These are phyloP conservation scores for Sialia sialis DNA, from an alignment of 2,113 vertebrate genomes.

Conservation along the genomic window DNA sequence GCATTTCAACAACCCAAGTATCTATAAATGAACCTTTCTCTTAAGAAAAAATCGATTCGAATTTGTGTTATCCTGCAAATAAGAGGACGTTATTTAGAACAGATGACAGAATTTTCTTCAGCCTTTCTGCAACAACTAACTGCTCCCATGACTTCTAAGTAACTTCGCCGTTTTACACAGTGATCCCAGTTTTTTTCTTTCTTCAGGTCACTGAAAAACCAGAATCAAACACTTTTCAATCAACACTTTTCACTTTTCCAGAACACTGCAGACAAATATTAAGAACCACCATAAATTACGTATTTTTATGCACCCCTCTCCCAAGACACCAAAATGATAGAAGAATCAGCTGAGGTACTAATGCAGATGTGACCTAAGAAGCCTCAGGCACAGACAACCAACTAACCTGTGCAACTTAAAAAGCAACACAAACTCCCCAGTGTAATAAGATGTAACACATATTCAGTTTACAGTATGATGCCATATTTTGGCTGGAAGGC, in stretches of 20 bases:
- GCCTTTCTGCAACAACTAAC: neutral
- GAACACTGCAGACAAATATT: neutral
- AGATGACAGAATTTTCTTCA: neutral
- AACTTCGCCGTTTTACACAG: neutral
- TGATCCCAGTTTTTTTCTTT: neutral
- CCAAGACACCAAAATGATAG: neutral
- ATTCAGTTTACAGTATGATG: neutral
- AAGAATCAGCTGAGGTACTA: neutral
- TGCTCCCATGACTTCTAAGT: neutral
- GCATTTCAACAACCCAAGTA: neutral
- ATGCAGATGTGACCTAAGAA: neutral
- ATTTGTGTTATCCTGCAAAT: neutral
- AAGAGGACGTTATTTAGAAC: neutral
- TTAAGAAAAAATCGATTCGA: neutral
- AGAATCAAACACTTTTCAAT: neutral
- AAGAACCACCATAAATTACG: neutral
- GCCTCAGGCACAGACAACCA: constrained; percentile 2
- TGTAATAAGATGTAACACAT: neutral
- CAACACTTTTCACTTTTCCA: neutral
- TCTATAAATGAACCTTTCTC: neutral
- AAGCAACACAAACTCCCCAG: neutral
- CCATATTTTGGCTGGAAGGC: constrained; percentile 24
- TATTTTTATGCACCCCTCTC: neutral
- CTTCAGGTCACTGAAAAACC: neutral
- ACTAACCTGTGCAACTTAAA: neutral